These are phyloP conservation scores for Solen grandis DNA, from an alignment of 1,140 invertebrate species.

Conservation along the genomic window DNA sequence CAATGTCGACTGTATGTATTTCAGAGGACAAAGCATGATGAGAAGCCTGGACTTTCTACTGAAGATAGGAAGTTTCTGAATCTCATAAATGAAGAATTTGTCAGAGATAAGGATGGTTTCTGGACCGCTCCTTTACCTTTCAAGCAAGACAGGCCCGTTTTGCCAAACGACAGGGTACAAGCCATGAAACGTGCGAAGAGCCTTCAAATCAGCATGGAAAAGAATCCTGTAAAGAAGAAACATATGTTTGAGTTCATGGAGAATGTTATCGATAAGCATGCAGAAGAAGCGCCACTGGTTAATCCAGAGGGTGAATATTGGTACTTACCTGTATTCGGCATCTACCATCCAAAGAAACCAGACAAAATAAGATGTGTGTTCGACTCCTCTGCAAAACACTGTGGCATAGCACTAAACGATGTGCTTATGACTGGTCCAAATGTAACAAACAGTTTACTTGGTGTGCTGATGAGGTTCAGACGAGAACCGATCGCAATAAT, in stretches of 20 bases:
- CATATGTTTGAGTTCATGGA: too few species aligned
- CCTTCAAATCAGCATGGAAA: conserved; percentile 35
- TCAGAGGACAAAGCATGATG: too few species aligned
- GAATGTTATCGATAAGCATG: conserved; percentile 47
- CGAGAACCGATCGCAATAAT: conserved; percentile 7
- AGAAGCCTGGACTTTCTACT: conserved; percentile 21
- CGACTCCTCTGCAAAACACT: conserved; percentile 50
- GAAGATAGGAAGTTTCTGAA: too few species aligned
- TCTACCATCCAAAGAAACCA: too few species aligned
- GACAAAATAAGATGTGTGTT: conserved; percentile 55
- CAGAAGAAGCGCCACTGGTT: conserved; percentile 51
- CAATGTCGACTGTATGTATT: too few species aligned
- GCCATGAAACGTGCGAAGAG: conserved; percentile 29
- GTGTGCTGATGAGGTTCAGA: conserved; percentile 27
- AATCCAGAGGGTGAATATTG: conserved; percentile 39
- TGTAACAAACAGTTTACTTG: conserved; percentile 68
- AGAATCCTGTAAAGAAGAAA: too few species aligned
- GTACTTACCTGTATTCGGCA: conserved; percentile 61
- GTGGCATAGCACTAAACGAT: conserved; percentile 51
- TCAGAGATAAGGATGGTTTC: conserved; percentile 12
- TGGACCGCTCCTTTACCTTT: conserved; percentile 60
- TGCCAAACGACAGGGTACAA: conserved; percentile 54
- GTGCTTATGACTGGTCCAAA: conserved; percentile 70
- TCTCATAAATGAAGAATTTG: conserved; percentile 36
- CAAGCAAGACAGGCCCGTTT: background rate